Evolutionary conservation across 2,113 vertebrate genomes (phyloP).

Genomic region (Mungos mungo): DNA sequence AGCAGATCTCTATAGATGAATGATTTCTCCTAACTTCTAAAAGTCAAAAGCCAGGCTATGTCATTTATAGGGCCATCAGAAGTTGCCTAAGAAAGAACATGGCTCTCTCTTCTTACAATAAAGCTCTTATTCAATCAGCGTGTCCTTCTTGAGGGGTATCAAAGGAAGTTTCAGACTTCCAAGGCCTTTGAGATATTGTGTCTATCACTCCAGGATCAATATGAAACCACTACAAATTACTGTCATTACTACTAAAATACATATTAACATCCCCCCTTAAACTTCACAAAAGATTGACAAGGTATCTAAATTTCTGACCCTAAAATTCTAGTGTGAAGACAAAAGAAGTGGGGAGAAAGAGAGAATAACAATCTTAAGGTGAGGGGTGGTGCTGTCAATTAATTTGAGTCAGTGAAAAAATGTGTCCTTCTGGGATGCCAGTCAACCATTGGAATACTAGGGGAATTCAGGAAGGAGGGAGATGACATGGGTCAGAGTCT

Average conservation of each 20-base stretch:
- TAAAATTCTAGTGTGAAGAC: neutral
- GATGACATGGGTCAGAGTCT: neutral
- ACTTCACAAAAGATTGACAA: neutral
- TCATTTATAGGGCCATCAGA: neutral
- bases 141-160: neutral
- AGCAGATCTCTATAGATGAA: neutral
- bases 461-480: neutral
- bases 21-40: neutral
- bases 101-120: neutral
- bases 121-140: neutral
- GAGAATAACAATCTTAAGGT: neutral
- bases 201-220: neutral
- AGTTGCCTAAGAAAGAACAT: neutral
- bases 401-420: neutral
- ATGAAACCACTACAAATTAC: neutral
- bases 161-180: neutral
- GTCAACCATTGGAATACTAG: neutral
- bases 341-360: neutral
- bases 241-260: neutral
- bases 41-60: neutral
- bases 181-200: neutral
- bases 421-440: neutral
- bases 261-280: neutral
- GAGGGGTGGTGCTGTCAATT: neutral
- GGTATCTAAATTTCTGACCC: neutral